These are phyloP conservation scores for Amblyjoppa fuscipennis DNA, from an alignment of 2,888 invertebrate species.

Conservation along the genomic window DNA sequence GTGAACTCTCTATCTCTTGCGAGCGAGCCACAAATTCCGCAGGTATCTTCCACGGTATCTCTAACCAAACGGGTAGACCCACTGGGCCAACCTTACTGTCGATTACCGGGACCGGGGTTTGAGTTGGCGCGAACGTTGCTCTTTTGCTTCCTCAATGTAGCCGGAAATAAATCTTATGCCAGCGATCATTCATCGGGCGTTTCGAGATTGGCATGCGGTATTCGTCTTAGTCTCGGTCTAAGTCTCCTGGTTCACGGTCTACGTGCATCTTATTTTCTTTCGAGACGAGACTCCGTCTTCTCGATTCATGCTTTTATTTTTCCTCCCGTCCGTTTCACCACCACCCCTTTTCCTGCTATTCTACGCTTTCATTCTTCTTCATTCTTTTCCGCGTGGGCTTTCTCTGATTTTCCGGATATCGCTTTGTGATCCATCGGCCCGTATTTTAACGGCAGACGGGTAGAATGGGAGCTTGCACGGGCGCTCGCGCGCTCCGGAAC, in stretches of 20 bases:
- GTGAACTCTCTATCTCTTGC: conserved; percentile 30
- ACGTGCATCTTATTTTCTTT: conserved; percentile 1
- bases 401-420: conserved; percentile 66
- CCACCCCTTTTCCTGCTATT: conserved; percentile 1
- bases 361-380: conserved; percentile 33
- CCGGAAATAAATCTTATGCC: background rate
- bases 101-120: conserved; percentile 38
- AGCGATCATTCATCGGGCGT: background rate
- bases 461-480: conserved; percentile 34
- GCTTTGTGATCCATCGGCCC: conserved; percentile 60
- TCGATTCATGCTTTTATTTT: background rate
- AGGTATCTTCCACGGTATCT: conserved; percentile 27
- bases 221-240: background rate
- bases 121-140: background rate
- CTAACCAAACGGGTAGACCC: conserved; percentile 37
- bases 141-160: background rate
- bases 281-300: conserved; percentile 19
- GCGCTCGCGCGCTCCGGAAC: conserved; percentile 15
- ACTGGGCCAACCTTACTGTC: conserved; percentile 32
- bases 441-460: conserved; percentile 59
- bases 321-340: background rate
- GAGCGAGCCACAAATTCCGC: conserved; percentile 52
- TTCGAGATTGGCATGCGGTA: background rate
- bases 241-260: background rate
- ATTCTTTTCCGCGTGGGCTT: conserved; percentile 40